Evolutionary conservation across 2,888 invertebrate species (phyloP), one percentile per base, ranked within the genome.

Genomic region (Volucella bombylans): DNA sequence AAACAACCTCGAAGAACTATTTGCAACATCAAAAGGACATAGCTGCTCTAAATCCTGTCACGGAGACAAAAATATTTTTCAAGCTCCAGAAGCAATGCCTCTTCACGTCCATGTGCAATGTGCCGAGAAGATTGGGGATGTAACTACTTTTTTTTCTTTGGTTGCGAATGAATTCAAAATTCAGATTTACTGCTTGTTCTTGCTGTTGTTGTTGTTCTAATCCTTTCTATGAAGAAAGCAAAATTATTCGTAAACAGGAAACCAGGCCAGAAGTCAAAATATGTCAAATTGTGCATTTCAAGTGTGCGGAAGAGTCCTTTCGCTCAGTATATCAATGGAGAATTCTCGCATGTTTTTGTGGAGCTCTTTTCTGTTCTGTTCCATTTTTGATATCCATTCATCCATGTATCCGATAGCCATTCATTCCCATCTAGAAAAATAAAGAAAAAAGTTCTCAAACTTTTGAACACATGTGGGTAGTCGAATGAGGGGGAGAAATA

Each of bases 381-480:
- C 9, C 49, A 14, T 59, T 71, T 59, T 41, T 59, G 47, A 23
- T 57, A 41, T 59, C 9, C 59, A 69, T 69, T 69, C 69, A 59
- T 59, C 41, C 52, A 49, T 50, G 39, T 23, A 43, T 54, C 67
- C 43, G 43, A 54, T 43, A 67, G n/a, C 41, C 31, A 54, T 43
- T 67, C 67, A 67, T 67, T 67, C 23, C 43, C 31, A 67, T 67
- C 43, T 54, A 1, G 54, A 41, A 54, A 45, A 67, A 43, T 15
- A 52, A n/a, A n/a, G n/a, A 67, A 67, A 52, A 9, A 31, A 65
- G 3, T 39, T 6, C 23, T 23, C 23, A 23, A 23, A 23, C 23
- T 23, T 23, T 23, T 23, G 4, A 18, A 18, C 18, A 18, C 2
- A 18, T 18, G 18, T 18, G 18, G 1, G 18, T 1, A 18, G 18